Evolutionary conservation across 2,888 invertebrate species (phyloP), one percentile per base, ranked within the genome.

Genomic region (Mythimna impura): DNA sequence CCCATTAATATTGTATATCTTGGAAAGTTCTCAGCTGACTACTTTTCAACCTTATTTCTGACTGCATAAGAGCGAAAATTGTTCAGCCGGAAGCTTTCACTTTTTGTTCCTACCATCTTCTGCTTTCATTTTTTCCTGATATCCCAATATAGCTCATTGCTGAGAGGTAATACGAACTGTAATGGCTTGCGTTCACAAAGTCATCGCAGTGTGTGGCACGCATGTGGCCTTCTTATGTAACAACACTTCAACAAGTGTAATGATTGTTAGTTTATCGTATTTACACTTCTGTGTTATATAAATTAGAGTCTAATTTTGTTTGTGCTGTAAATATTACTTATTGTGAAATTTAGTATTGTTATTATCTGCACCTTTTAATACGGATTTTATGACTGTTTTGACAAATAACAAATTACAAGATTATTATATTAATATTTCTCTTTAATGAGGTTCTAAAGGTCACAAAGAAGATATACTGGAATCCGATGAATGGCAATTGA

Each of bases 171-270:
- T 14, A 63, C 64, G 17, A 58, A 63, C n/a, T 58, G 34, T 63
- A 63, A 50, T 60, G 50, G 22, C 47, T 47, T 66, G 43, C 52
- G 55, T 76, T 77, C 73, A 77, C 69, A 81, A 81, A 77, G 81
- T 73, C 73, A 73, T 67, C 69, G 63, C 81, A 77, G 36, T 58
- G 52, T 61, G 54, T 43, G 76, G 78, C 77, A 62, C 43, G 78
- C 81, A 81, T 72, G 86, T 88, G 88, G 87, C 89, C 86, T 91
- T 90, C 78, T 69, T 83, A 78, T 85, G 82, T 82, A 85, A 81
- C 71, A 47, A 70, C 72, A 66, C 71, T 79, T 77, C 43, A 71
- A 73, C 47, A 64, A 69, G 63, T 80, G 64, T 78, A 65, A 62
- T 60, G 63, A 78, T 67, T 80, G 63, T 76, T 82, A 52, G 43